Base-by-base conservation (phyloP, 2,113 vertebrate species). In the Stegostoma tigrinum region DNA sequence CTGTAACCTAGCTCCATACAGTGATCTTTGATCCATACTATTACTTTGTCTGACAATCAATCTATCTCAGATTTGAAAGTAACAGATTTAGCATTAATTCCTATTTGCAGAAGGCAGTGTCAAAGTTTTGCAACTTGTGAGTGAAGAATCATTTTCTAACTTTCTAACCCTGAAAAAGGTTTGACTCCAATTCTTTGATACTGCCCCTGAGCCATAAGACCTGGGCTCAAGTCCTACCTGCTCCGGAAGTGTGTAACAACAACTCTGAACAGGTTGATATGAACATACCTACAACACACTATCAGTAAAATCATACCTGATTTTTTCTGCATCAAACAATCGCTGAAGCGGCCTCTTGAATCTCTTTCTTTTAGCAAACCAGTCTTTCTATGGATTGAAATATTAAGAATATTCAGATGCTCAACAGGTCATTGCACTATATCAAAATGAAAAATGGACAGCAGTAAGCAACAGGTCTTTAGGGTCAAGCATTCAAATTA, bases 331-430 rank as follows among this genome's bases (percentile, higher is more conserved):
- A 3, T 99, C 98, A 8, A 99, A 99, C 2, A 99, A 98, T 66
- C 98, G 97, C 97, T 99, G 99, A 0, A 98, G 96, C 0, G 99
- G 99, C 45, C 99, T 98, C 97, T 99, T 99, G 96, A 99, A 99
- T 97, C 98, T 99, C 97, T 99, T 99, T 96, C 97, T 98, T 96
- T 99, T 99, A 30, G 98, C 98, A 27, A 99, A 98, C 99, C 99
- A 99, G 96, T 99, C 99, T 97, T 99, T 99, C 99, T 99, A 96
- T 17, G 0, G 75, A 48, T 89, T 61, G 96, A 23, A 64, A n/a
- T 30, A 27, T 38, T 10, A 21, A 67, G 24, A 66, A 64, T 38
- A n/a, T 67, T 93, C 27, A 45, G 38, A 23, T 23, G 6, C 17
- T 61, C 12, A 90, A 61, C 0, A 24, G 83, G 48, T 5, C 17